Base-by-base conservation (phyloP, 2,797 vertebrate genomes). In the Enteromius paludinosus region DNA sequence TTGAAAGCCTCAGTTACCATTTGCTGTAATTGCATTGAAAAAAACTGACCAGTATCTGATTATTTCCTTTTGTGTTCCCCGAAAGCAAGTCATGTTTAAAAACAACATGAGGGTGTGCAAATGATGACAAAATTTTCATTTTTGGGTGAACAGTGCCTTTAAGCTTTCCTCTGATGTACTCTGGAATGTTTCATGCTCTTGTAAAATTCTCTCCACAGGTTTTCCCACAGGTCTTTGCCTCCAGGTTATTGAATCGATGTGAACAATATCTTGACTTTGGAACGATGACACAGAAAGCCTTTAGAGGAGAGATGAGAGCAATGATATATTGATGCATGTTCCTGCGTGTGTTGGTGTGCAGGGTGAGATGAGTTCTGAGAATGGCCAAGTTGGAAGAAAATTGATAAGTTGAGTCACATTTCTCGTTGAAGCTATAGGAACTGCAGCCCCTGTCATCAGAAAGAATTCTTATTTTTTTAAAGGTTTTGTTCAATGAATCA, bases 161-260 rank as follows among this genome's bases (percentile, higher is more conserved):
- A 73, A 79, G 52, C 8, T 64, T 70, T 30, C 28, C 8, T 75
- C 72, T 74, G 68, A 70, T 56, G 30, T 25, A 17, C 30, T 59
- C 11, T 30, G 59, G 71, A 82, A 75, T 28, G 28, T 45, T 72
- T 41, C 59, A 70, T 61, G 66, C 69, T 77, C 71, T 66, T 66
- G 81, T 12, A 66, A 38, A 23, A 82, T 49, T 25, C 49, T 74
- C 75, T 70, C 41, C 68, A 43, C 33, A 30, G 49, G 61, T 72
- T 30, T 83, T 77, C 78, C 41, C 70, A 49, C 33, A 56, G 71
- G 49, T 83, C 71, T 79, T 85, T 79, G 72, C 81, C 84, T 78
- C 33, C 84, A 73, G 78, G 88, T 86, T 89, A 84, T 91, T 90
- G 85, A 86, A 88, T 89, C 82, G 61, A 75, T 69, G 47, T 85